Percentiles rank a stretch among this genome's conserved stretches.
Conservation (phyloP, 1,140 invertebrate genomes). For the Branchinecta lindahli region DNA sequence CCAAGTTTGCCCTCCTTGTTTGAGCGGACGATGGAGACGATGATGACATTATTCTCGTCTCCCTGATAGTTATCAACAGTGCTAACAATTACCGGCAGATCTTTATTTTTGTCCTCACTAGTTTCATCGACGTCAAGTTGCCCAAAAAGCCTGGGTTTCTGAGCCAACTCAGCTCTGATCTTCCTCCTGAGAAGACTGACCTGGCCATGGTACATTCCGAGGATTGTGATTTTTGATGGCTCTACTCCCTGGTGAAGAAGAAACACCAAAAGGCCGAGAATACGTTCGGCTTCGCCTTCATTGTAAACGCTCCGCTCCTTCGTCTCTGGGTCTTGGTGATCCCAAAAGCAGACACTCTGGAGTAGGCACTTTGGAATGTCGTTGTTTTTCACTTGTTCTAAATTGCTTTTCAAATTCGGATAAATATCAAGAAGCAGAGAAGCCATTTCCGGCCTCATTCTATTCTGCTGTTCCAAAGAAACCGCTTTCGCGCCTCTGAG, state of each 20-base stretch:
- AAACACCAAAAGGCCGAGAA: slow-evolving; percentile 9
- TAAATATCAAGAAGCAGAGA: slow-evolving; percentile 20
- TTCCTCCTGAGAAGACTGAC: background rate
- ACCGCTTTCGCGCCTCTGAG: slow-evolving; percentile 21
- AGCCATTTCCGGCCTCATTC: slow-evolving; percentile 26
- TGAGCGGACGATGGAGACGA: slow-evolving; percentile 25
- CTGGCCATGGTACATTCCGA: slow-evolving; percentile 13
- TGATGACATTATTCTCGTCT: slow-evolving; percentile 25
- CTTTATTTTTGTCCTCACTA: background rate
- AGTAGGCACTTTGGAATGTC: background rate
- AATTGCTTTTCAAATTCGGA: slow-evolving; percentile 13
- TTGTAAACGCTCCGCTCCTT: slow-evolving; percentile 11
- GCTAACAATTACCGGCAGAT: background rate
- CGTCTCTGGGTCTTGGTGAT: background rate
- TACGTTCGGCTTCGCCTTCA: slow-evolving; percentile 11
- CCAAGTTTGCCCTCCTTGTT: slow-evolving; percentile 22
- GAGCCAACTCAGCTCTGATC: background rate
- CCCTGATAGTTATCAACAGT: slow-evolving; percentile 24
- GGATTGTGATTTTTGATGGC: slow-evolving; percentile 9
- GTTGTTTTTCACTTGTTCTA: background rate
- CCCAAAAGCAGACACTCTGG: slow-evolving; percentile 13
- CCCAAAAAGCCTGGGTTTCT: background rate
- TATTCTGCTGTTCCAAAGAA: slow-evolving; percentile 18
- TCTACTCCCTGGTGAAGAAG: slow-evolving; percentile 12
- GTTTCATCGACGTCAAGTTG: background rate